Conservation (phyloP, 2,113 vertebrate genomes). For the Bos taurus region ARS-UCD2.0 NC_037348.1:34379501-34380000, state of each 20-base stretch:
- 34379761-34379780: conserved; percentile 52
- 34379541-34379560: no score
- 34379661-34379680: not conserved
- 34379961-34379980: not conserved
- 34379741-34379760: conserved; percentile 41
- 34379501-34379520: no score
- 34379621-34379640: not conserved
- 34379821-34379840: not conserved
- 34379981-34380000: not conserved
- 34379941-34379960: no score
- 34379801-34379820: not conserved
- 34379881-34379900: not conserved
- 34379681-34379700: not conserved
- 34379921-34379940: not conserved
- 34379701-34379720: not conserved
- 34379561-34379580: no score
- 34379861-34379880: no score
- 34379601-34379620: not conserved
- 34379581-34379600: not conserved
- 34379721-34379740: not conserved
- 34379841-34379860: not conserved
- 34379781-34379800: fast-evolving
- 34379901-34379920: not conserved
- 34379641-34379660: not conserved
- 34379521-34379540: no score